These are phyloP conservation scores for Drosophila bocki DNA, from an alignment of 1,140 invertebrate species.

Conservation along the genomic window DNA sequence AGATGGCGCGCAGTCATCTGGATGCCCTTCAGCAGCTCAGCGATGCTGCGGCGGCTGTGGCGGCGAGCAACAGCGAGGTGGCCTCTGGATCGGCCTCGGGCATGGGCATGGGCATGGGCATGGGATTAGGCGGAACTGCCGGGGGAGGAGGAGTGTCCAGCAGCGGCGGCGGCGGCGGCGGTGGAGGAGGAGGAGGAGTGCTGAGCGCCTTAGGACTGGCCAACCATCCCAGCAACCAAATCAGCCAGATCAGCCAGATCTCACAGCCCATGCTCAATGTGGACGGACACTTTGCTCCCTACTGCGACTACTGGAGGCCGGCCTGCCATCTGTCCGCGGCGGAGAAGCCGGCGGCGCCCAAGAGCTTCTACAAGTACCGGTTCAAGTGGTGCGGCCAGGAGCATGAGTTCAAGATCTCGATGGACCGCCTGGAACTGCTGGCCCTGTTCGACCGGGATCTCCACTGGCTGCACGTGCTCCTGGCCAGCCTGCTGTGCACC, in stretches of 20 bases:
- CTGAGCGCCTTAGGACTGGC: constrained; percentile 15
- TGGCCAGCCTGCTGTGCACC: constrained; percentile 94
- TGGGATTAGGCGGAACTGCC: neutral
- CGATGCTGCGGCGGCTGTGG: constrained; percentile 43
- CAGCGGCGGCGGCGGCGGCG: neutral
- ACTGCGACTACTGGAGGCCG: constrained; percentile 80
- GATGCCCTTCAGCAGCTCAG: constrained; percentile 65
- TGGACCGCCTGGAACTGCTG: constrained; percentile 96
- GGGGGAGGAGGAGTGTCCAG: neutral
- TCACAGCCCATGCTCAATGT: constrained; percentile 76
- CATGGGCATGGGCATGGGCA: neutral
- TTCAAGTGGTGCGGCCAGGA: constrained; percentile 87
- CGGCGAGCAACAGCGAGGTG: constrained; percentile 21
- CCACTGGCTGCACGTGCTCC: constrained; percentile 92
- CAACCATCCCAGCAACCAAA: constrained; percentile 45
- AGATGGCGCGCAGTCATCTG: constrained; percentile 46
- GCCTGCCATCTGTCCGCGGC: constrained; percentile 70
- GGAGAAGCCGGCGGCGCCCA: constrained; percentile 86
- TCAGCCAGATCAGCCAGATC: constrained; percentile 45
- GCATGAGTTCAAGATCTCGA: constrained; percentile 90
- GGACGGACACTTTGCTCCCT: constrained; percentile 74
- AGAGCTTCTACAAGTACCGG: constrained; percentile 95
- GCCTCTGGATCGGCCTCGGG: neutral
- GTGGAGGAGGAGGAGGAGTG: constrained; percentile 15
- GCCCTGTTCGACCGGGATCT: constrained; percentile 97